Evolutionary conservation across 2,888 invertebrate species (phyloP), one percentile per base, ranked within the genome.

Genomic region (Chaetogeoica ovagalla): DNA sequence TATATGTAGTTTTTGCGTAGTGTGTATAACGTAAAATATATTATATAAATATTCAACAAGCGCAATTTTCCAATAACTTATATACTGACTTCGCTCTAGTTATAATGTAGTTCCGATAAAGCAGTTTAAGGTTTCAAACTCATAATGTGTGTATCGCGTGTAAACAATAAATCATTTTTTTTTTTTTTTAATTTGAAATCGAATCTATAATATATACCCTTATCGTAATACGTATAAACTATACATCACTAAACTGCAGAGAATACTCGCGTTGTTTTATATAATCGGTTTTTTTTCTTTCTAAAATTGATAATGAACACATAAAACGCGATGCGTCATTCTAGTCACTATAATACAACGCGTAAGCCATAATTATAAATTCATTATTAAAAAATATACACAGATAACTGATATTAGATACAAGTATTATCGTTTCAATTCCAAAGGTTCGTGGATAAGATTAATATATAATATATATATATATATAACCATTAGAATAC

Each of bases 391-490:
- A 30, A 30, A 59, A 65, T 57, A 39, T 48, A 48, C n/a, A 11
- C 17, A 11, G 75, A 48, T 48, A 48, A 48, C 48, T 48, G 48
- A 59, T 66, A 43, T 57, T 5, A 19, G 23, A n/a, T 59, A 66
- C 57, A 59, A 59, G n/a, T 75, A 66, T 43, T 75, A 68, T 76
- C 68, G 23, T 76, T 76, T 23, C 48, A 15, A 48, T 48, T 48
- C 48, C 66, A 76, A 66, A 59, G 75, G 59, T 68, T 59, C 23
- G n/a, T 43, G 23, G 57, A 75, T 23, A 23, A 23, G 17, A 59
- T 71, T 21, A 2, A 30, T 30, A 30, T 30, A 30, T 30, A 30
- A 30, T 30, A 30, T 30, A 30, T 30, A 30, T 30, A 30, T 30
- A 30, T 30, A 30, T 30, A 30, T 30, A 37, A 63, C 23, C 11